Evolutionary conservation across 2,113 vertebrate genomes (phyloP), one percentile per base, ranked within the genome.

Genomic region (Cynopterus brachyotis): DNA sequence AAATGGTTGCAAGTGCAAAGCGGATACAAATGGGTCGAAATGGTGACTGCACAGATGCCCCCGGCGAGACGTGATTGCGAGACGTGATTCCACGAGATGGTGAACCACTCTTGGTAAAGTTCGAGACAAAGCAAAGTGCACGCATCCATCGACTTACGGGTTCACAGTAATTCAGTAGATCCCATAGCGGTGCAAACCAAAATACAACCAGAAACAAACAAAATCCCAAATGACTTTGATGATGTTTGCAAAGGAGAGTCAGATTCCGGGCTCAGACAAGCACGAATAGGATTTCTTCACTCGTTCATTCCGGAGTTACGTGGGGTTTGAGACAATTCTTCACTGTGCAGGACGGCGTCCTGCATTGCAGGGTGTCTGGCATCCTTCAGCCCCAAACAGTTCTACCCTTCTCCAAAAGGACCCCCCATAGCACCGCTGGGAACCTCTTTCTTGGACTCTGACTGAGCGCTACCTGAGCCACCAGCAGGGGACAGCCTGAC

Each of bases 401-500:
- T 24, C 35, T 10, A 9, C 24, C 40, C 0, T 0, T 67, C 35
- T 47, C 72, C 40, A 19, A 73, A 55, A 28, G n/a, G 13, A 50
- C 11, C 8, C 3, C 6, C 7, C 9, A 16, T 9, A 40, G 15
- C 45, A 11, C 24, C 28, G 0, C 0, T 1, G 47, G 50, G 37
- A 78, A 50, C 2, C 12, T 53, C 89, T 45, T 67, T 50, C 2
- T 16, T 5, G 64, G 37, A 59, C 2, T 64, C 8, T 75, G 11
- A 57, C 7, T 5, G 35, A n/a, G 50, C 12, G 3, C 45, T 90
- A 28, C 87, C 67, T 2, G 4, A 37, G 12, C 4, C 6, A 57
- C 89, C 96, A 96, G 88, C 78, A 97, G 96, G 85, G 85, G 78
- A 89, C 10, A 73, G 69, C 24, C 62, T 28, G 16, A 57, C 8